Conservation (phyloP, 2,797 vertebrate genomes). For the Lacerta agilis region DNA sequence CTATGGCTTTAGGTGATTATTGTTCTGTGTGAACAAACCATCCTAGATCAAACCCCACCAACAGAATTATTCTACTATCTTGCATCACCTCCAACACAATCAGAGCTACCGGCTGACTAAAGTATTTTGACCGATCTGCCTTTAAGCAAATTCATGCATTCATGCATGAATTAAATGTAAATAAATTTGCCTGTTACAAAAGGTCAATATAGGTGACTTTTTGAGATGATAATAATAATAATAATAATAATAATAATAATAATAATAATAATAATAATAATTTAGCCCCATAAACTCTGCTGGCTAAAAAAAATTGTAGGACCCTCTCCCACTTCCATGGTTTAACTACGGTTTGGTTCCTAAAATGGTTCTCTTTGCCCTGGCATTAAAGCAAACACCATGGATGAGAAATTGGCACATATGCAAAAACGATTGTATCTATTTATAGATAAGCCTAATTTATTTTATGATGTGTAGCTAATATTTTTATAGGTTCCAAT, state of each 20-base stretch:
- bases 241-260: too few relatives aligned
- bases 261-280: too few relatives aligned
- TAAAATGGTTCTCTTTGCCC: background rate
- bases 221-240: background rate
- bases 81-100: background rate
- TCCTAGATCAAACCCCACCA: background rate
- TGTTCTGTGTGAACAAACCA: background rate
- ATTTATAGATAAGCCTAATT: too few relatives aligned
- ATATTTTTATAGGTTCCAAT: too few relatives aligned
- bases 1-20: background rate
- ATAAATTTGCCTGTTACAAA: background rate
- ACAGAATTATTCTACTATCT: background rate
- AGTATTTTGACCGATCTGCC: background rate
- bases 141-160: background rate
- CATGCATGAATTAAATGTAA: background rate
- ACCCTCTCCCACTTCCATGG: background rate
- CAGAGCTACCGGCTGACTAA: background rate
- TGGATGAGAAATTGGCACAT: too few relatives aligned
- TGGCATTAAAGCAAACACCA: background rate
- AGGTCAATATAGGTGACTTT: background rate
- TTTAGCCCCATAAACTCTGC: background rate
- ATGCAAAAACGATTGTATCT: too few relatives aligned
- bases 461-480: too few relatives aligned
- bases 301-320: background rate
- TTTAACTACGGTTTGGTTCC: background rate